Conservation (phyloP, 1,140 invertebrate genomes). For the Drosophila mayri region DNA sequence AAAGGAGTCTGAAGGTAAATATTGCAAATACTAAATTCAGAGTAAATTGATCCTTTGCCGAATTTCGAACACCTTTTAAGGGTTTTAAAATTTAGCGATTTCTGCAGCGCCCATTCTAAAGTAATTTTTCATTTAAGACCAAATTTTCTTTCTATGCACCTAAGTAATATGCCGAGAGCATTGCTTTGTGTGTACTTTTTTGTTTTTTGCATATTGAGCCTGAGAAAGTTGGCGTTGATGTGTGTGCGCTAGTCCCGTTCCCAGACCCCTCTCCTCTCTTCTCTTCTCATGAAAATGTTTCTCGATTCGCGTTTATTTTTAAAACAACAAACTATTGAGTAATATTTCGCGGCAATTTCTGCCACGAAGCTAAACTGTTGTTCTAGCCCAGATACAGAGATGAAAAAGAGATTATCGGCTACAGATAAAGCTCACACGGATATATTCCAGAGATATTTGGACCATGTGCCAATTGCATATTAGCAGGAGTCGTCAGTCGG, state of each 20-base stretch:
- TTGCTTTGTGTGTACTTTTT: conserved; percentile 29
- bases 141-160: not conserved
- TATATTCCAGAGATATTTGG: conserved; percentile 11
- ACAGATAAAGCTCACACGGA: conserved; percentile 41
- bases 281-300: conserved; percentile 57
- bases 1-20: too few relatives aligned
- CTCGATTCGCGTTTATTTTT: conserved; percentile 75
- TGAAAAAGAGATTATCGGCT: conserved; percentile 4
- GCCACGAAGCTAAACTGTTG: conserved; percentile 47
- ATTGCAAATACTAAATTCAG: too few relatives aligned
- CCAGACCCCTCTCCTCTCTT: not conserved
- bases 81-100: not conserved
- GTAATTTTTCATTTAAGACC: not conserved
- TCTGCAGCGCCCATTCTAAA: not conserved
- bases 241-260: conserved; percentile 51
- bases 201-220: conserved; percentile 55
- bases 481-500: conserved; percentile 47
- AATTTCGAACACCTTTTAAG: not conserved
- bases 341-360: conserved; percentile 48
- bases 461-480: conserved; percentile 71
- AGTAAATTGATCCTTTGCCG: too few relatives aligned
- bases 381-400: conserved; percentile 64
- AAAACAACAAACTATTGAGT: conserved; percentile 72
- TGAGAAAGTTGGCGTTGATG: conserved; percentile 73
- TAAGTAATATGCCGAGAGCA: conserved; percentile 12